Base-by-base conservation (phyloP, 2,888 invertebrate genomes). In the Emmelina monodactyla region DNA sequence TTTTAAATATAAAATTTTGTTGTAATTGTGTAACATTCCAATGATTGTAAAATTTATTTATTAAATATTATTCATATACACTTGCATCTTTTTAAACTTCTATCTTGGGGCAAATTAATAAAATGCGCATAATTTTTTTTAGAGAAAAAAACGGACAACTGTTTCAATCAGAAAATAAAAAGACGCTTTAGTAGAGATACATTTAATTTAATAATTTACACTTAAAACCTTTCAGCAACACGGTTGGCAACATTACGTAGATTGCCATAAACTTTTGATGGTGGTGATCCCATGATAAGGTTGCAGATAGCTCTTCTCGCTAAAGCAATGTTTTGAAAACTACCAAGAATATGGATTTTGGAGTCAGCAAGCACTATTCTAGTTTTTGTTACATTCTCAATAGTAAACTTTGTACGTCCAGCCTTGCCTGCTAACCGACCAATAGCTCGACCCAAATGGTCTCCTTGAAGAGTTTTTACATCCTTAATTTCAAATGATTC, bases 371-470 rank as follows among this genome's bases (percentile, higher is more conserved):
- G 78, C 14, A 99, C 94, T 58, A 99, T 97, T 62, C 99, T 87
- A 0, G 98, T 98, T 80, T 97, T 97, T 0, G 98, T 99, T 0
- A 93, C 94, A 70, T 99, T 99, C 80, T 99, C 99, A 53, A 99
- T 98, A 0, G 97, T 97, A 60, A 92, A 97, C 65, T 97, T 98
- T 1, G 97, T 99, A 41, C 94, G 85, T 14, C 97, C 97, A 14
- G 94, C 94, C 79, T 98, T 97, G 1, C 99, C 99, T 2, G 99
- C 99, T 25, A 99, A 79, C 37, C 99, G 84, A n/a, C 97, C 99
- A 47, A 99, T 92, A 0, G 98, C 98, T 56, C 99, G 83, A 12
- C 95, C 91, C 49, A 96, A 83, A 64, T 99, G 97, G 63, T 98
- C 97, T 2, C 98, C 97, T 62, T 92, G 91, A 32, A 98, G 68